Evolutionary conservation across 2,797 vertebrate species (phyloP), one percentile per base, ranked within the genome.

Genomic region (Rhadinocentrus ornatus): DNA sequence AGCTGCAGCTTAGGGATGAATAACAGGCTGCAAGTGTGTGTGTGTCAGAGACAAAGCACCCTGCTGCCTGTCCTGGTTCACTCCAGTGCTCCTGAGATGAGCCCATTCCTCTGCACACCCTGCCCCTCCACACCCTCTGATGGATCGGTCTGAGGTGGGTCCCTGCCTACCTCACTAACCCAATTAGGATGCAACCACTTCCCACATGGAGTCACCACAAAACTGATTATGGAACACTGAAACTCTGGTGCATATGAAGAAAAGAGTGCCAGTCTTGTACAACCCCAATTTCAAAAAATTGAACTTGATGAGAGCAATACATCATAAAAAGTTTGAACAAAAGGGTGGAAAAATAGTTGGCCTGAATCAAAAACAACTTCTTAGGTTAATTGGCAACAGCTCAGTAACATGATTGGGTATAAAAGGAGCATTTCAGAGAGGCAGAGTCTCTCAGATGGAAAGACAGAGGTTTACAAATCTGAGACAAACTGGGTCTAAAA

Each of bases 41-140:
- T 82, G 71, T 82, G 82, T 82, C 86, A 88, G 81, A 83, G 89
- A 92, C 77, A 29, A 76, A 92, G 86, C 85, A 89, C 85, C 66
- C 54, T 3, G 12, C 37, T 20, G 53, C 60, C 58, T 53, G 73
- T 57, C 66, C 59, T 39, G 76, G 83, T 83, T 89, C 91, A 92
- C 83, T 86, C 77, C 86, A 86, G 65, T 87, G 84, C 77, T 89
- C 82, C 69, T 37, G 74, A 90, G 83, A 92, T 89, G 80, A 89
- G 80, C 73, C 65, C 64, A 53, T 79, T 88, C 66, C 55, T 52
- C 44, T 2, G 15, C n/a, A 57, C 18, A 2, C 60, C 68, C 78
- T 12, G 29, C 73, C 57, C 69, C 29, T 52, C 29, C n/a, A n/a
- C 22, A 0, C 55, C 41, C 60, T 20, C 16, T 93, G 90, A 93